Conservation (phyloP, 2,888 invertebrate species). For the Andrena haemorrhoa region DNA sequence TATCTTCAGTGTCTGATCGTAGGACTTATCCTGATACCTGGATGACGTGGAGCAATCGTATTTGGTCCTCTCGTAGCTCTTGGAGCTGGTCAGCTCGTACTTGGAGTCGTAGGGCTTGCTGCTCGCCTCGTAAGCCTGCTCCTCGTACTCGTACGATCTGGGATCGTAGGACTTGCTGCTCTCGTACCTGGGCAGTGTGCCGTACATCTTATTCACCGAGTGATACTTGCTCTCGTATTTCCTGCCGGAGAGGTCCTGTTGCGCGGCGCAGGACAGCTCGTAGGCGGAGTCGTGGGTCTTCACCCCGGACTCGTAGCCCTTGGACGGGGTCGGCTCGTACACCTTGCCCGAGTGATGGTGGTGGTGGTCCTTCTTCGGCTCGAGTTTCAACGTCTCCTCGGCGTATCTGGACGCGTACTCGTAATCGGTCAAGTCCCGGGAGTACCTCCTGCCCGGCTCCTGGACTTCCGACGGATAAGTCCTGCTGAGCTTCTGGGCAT, state of each 20-base stretch:
- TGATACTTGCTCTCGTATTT: constrained; percentile 79
- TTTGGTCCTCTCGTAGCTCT: constrained; percentile 82
- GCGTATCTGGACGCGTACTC: constrained; percentile 81
- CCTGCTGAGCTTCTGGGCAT: constrained; percentile 76
- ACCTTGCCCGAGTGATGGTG: constrained; percentile 75
- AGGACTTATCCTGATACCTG: constrained; percentile 80
- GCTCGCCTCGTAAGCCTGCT: constrained; percentile 70
- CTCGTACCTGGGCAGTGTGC: constrained; percentile 82
- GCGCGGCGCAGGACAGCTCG: constrained; percentile 77
- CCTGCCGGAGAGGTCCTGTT: constrained; percentile 73
- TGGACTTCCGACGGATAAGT: constrained; percentile 72
- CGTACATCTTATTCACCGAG: constrained; percentile 80
- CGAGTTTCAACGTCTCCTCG: constrained; percentile 82
- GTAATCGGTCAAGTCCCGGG: constrained; percentile 81
- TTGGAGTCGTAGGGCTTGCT: constrained; percentile 76
- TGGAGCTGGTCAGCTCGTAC: constrained; percentile 82
- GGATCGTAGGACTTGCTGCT: constrained; percentile 71
- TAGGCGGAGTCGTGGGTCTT: constrained; percentile 82
- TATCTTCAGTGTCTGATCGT: constrained; percentile 83
- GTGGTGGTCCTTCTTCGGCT: constrained; percentile 79
- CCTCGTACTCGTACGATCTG: constrained; percentile 74
- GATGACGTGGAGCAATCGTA: constrained; percentile 76
- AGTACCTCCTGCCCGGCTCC: constrained; percentile 78
- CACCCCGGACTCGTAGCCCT: constrained; percentile 83
- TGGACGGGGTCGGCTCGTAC: constrained; percentile 78